Conservation (phyloP, 2,888 invertebrate genomes). For the Clepsis dumicolana region DNA sequence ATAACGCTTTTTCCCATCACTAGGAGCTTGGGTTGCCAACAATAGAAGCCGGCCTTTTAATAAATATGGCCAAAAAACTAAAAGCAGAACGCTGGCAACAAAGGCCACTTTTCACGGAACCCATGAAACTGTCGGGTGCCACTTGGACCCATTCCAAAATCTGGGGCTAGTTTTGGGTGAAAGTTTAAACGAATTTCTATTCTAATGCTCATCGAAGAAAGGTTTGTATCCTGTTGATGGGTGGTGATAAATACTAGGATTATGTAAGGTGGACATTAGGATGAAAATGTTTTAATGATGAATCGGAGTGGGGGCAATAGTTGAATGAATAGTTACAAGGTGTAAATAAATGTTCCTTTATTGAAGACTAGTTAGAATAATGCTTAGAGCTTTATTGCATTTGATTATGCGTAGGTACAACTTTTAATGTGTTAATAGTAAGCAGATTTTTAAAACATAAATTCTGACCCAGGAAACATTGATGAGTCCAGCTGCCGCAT, state of each 20-base stretch:
- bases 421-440: background rate
- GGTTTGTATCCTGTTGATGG: background rate
- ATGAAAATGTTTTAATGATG: background rate
- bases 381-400: background rate
- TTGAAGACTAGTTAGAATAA: background rate
- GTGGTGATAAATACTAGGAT: background rate
- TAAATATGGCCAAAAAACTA: constrained; percentile 51
- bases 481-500: no score
- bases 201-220: background rate
- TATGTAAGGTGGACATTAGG: background rate
- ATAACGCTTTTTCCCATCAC: background rate
- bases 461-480: no score
- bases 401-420: background rate
- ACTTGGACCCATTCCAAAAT: constrained; percentile 51
- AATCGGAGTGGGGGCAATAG: background rate
- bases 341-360: background rate
- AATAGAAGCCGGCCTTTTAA: constrained; percentile 49
- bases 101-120: constrained; percentile 62
- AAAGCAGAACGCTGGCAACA: constrained; percentile 51
- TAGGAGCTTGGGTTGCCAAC: constrained; percentile 18
- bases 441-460: no score
- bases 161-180: background rate
- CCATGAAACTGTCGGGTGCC: constrained; percentile 63
- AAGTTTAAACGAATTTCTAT: constrained; percentile 5
- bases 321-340: background rate